Base-by-base conservation (phyloP, 2,113 vertebrate genomes). In the Pogonocichla stellata region DNA sequence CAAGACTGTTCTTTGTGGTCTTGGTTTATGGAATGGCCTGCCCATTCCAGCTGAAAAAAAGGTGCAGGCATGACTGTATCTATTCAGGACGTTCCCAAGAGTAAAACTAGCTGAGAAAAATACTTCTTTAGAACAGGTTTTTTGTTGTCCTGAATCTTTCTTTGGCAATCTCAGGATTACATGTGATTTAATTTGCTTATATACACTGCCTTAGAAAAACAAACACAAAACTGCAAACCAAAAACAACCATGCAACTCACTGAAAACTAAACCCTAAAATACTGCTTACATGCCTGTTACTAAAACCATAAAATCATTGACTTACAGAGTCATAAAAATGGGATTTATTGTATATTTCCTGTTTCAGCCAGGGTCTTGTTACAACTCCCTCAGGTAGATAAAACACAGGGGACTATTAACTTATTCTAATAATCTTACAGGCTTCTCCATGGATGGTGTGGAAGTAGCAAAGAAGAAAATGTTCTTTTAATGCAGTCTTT, bases 271-370 rank as follows among this genome's bases (percentile, higher is more conserved):
- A 50, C 67, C 48, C 60, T 86, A 69, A 81, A 94, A 86, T 94
- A 69, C 50, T 93, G 94, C 58, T 80, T 77, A 75, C 45, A n/a
- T 33, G 34, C 88, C 60, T 95, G 65, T 79, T 96, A 79, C 90
- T 95, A 94, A 97, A 88, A 91, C 74, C 82, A 80, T 95, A 96
- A 96, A 97, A 90, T 80, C 78, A 84, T 84, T 94, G 69, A 95
- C 81, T 96, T 95, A 51, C 9, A 93, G 85, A 95, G 87, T 94
- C 90, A 96, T 98, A 97, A 97, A 97, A 95, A 85, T 34, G 42
- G 66, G 90, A 97, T 97, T 98, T 97, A 97, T 91, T 96, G 61
- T 94, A 88, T 88, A 94, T 97, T 97, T 97, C 92, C 95, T 95
- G 93, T 90, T 94, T 88, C 77, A 94, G 85, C 33, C 29, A 28